Base-by-base conservation (phyloP, 2,797 vertebrate species). In the Sternotherus odoratus region DNA sequence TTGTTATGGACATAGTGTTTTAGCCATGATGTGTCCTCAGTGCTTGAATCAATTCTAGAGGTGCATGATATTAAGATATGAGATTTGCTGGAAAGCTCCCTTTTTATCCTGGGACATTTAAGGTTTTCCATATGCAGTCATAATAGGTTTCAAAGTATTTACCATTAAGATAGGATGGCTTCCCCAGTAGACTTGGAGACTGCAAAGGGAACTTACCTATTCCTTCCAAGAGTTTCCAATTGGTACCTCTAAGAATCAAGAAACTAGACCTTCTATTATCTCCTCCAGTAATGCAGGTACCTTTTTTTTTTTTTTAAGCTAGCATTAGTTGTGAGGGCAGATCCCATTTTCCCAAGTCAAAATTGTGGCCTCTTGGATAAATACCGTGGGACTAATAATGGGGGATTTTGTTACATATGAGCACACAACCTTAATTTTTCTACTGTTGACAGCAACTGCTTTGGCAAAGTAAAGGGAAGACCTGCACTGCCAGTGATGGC, bases 41-140 rank as follows among this genome's bases (percentile, higher is more conserved):
- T 84, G 21, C 15, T 91, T 85, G 7, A 16, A 66, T 33, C 33
- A 30, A 15, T 36, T 72, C 15, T 24, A 66, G 85, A 33, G 6
- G 4, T 43, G 87, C 84, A 28, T 39, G 81, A 11, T 0, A 0
- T 4, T 79, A 3, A 43, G 78, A 0, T 19, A 48, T 26, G 3
- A 10, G 10, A 23, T 33, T 88, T 17, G 33, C 46, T 28, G 9
- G 91, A 74, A 83, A 9, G 56, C 43, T 87, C 26, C 33, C 77
- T 9, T 72, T 88, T 72, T 81, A 50, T 86, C 10, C 10, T 46
- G 2, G 89, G 48, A n/a, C 2, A 6, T 72, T 74, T 74, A 39
- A 83, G 23, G 13, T 46, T 66, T n/a, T 46, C 13, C 10, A 51
- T 83, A 24, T 87, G 77, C 2, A 84, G 79, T 5, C 9, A 46